phyloP scores from a whole-genome alignment of 2,797 vertebrate genomes.

The Myotis findleyi region DNA sequence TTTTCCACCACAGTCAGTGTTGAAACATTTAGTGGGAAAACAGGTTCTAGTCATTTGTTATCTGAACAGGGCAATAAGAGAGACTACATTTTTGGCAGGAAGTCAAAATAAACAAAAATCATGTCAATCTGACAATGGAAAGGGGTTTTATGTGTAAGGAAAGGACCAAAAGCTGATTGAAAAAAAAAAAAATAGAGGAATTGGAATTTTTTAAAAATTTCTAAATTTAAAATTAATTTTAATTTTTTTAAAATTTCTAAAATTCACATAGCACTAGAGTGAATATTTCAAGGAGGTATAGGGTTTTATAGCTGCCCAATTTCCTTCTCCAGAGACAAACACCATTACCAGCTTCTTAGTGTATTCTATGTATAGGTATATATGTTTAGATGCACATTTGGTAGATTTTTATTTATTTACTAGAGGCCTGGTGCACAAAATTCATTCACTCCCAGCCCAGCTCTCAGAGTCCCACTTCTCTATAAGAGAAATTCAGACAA shows the following conservation, averaged over 20 bases:
- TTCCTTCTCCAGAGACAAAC: neutral
- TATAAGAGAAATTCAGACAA: neutral
- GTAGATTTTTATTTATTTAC: neutral
- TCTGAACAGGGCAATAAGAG: neutral
- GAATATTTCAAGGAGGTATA: neutral
- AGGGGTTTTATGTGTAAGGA: neutral
- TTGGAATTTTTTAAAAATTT: neutral
- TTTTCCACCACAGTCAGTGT: neutral
- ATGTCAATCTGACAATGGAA: neutral
- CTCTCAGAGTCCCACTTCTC: neutral
- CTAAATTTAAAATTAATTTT: neutral
- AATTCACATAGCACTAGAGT: neutral
- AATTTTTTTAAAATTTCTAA: neutral
- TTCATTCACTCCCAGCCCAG: neutral
- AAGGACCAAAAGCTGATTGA: neutral
- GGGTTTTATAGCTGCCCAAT: neutral
- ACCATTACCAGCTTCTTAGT: neutral
- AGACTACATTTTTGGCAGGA: neutral
- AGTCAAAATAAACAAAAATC: slow-evolving; percentile 37
- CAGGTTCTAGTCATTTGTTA: slow-evolving; percentile 45
- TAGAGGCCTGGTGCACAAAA: no score
- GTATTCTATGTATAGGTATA: neutral
- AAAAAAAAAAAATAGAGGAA: neutral
- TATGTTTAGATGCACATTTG: neutral
- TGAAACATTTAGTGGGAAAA: slow-evolving; percentile 50